A percentile compares a stretch with the other conserved stretches of the same genome.
phyloP scores from a whole-genome alignment of 2,113 vertebrate genomes.

The Pandion haliaetus region DNA sequence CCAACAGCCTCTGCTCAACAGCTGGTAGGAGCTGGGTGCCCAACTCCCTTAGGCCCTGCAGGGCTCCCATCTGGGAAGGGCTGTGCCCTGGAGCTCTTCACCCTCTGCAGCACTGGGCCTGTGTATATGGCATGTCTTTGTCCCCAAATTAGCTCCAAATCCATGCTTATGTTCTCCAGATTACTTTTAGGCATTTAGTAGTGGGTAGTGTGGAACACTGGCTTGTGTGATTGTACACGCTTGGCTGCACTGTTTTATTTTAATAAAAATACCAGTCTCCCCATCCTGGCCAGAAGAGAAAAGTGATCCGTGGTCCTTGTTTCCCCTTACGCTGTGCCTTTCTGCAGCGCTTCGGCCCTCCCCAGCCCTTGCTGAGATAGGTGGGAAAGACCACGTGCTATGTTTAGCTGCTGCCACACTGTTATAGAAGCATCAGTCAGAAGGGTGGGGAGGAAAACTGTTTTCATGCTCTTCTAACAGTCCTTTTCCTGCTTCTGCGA shows the following conservation, averaged over 20 bases:
- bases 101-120: background rate
- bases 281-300: background rate
- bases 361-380: background rate
- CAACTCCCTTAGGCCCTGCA: background rate
- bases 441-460: background rate
- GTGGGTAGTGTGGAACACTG: background rate
- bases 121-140: too few relatives aligned
- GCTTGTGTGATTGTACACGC: rapidly evolving
- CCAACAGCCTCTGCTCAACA: background rate
- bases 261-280: background rate
- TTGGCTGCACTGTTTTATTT: background rate
- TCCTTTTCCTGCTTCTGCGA: background rate
- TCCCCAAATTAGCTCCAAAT: background rate
- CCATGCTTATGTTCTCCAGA: background rate
- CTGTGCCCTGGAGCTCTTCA: background rate
- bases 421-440: background rate
- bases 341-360: background rate
- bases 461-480: background rate
- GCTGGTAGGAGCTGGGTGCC: background rate
- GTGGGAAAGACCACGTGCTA: background rate
- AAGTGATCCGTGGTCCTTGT: background rate
- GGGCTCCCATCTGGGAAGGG: background rate
- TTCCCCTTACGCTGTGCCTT: background rate
- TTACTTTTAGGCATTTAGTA: background rate
- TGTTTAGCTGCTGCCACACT: background rate